phyloP scores from a whole-genome alignment of 2,113 vertebrate genomes.

The Otocyon megalotis region DNA sequence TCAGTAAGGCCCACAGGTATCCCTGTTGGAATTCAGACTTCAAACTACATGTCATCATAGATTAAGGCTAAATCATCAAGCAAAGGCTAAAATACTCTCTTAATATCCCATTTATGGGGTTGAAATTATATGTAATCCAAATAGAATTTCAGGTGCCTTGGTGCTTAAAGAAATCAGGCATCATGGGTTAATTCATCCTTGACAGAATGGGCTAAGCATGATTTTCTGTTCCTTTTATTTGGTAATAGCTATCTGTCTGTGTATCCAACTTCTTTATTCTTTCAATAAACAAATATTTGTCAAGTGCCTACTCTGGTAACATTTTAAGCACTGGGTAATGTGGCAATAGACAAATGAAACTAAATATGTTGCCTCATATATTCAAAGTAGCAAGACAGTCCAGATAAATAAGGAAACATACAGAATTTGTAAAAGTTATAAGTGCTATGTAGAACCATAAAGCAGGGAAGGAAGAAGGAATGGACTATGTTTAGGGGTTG shows the following conservation, averaged over 20 bases:
- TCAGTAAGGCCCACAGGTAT: not conserved
- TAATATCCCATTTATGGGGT: not conserved
- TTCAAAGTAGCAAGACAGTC: not conserved
- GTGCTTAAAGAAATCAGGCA: constrained; percentile 22
- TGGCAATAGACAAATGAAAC: not conserved
- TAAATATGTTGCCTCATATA: not conserved
- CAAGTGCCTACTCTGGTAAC: not conserved
- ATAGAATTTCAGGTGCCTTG: not conserved
- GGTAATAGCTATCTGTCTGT: constrained; percentile 1
- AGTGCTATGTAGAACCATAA: not conserved
- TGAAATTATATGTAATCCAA: constrained; percentile 6
- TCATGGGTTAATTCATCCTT: not conserved
- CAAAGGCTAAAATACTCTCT: not conserved
- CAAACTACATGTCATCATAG: not conserved
- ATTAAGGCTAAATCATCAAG: not conserved
- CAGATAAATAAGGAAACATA: not conserved
- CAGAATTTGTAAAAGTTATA: not conserved
- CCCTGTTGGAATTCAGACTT: not conserved
- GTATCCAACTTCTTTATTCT: not conserved
- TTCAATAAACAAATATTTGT: constrained; percentile 11
- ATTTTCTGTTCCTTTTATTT: constrained; percentile 49
- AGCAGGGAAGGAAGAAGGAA: not conserved
- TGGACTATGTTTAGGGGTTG: not conserved
- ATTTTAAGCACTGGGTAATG: not conserved
- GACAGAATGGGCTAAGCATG: not conserved